Evolutionary conservation across 2,888 invertebrate genomes (phyloP).

Genomic region (Philonicus albiceps): DNA sequence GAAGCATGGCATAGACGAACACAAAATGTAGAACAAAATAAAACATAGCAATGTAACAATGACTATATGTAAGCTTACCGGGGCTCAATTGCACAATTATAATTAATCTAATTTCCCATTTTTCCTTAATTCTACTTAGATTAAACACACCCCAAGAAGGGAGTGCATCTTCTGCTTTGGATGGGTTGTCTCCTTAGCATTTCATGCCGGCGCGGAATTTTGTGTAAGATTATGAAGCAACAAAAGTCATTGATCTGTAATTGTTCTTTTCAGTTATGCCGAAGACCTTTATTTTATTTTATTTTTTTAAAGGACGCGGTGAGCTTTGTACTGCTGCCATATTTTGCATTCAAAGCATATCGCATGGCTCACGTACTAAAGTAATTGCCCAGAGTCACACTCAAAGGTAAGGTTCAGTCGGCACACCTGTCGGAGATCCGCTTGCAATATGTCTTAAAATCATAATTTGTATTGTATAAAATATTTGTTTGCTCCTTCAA

Average conservation of each 20-base stretch:
- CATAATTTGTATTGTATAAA: no score
- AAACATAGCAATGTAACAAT: background rate
- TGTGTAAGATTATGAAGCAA: background rate
- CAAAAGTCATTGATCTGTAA: background rate
- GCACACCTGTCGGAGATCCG: background rate
- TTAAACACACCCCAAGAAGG: background rate
- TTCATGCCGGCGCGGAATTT: background rate
- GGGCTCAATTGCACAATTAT: background rate
- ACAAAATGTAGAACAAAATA: background rate
- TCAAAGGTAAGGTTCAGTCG: background rate
- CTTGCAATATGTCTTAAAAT: background rate
- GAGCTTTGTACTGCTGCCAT: background rate
- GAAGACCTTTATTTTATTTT: background rate
- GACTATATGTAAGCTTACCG: background rate
- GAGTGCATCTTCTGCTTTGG: background rate
- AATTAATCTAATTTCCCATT: background rate
- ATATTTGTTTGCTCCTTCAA: no score
- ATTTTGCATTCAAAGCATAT: conserved; percentile 3
- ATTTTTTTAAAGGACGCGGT: background rate
- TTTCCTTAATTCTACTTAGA: background rate
- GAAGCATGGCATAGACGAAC: background rate
- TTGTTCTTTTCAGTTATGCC: background rate
- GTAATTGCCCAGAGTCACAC: background rate
- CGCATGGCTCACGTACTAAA: background rate
- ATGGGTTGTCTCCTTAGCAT: background rate